Conservation (phyloP, 2,888 invertebrate genomes). For the Matsumyia berberina region DNA sequence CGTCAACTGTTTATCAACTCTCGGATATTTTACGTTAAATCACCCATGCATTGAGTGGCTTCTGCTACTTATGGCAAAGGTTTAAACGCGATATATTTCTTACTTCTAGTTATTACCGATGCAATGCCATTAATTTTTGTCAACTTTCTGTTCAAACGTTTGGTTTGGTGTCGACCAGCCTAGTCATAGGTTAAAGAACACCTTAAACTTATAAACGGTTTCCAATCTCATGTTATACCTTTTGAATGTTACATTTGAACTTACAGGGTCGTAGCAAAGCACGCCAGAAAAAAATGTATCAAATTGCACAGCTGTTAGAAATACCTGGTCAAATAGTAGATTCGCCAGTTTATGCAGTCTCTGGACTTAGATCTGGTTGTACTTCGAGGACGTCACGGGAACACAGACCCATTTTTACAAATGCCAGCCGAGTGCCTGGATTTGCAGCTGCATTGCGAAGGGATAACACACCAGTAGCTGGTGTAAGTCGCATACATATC, state of each 20-base stretch:
- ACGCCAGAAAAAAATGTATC: constrained; percentile 97
- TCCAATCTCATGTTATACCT: too few species aligned
- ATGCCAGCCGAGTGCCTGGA: constrained; percentile 85
- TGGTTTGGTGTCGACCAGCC: too few species aligned
- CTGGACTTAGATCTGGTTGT: constrained; percentile 79
- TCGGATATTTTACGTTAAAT: too few species aligned
- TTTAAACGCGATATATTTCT: too few species aligned
- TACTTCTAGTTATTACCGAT: too few species aligned
- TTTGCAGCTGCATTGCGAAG: constrained; percentile 86
- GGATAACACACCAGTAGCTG: constrained; percentile 81
- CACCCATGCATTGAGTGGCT: too few species aligned
- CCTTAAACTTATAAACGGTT: too few species aligned
- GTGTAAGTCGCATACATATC: constrained; percentile 83
- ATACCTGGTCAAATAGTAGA: constrained; percentile 86
- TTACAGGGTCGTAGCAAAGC: constrained; percentile 95
- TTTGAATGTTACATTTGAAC: not conserved
- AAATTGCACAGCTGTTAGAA: constrained; percentile 96
- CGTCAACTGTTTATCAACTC: too few species aligned
- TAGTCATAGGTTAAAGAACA: too few species aligned
- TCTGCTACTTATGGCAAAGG: too few species aligned
- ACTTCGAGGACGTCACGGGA: constrained; percentile 80
- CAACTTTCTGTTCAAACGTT: too few species aligned
- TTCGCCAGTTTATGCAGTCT: constrained; percentile 81
- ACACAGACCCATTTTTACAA: constrained; percentile 86
- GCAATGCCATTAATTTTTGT: too few species aligned